Conservation (phyloP, 2,113 vertebrate genomes). For the Miniopterus natalensis region DNA sequence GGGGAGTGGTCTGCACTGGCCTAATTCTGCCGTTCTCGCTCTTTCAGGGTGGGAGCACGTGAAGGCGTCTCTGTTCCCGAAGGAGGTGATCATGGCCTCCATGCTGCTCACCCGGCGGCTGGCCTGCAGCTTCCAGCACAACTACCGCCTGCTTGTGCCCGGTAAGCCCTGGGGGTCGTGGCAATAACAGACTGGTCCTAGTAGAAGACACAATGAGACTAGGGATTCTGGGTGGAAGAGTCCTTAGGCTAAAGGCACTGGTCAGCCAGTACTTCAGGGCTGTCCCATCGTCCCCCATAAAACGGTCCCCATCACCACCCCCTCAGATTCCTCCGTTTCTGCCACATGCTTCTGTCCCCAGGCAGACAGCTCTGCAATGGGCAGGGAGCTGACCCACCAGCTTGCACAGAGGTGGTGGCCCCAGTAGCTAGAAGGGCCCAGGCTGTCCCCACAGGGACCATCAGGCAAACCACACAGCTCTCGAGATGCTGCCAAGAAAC, state of each 20-base stretch:
- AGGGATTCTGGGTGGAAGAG: neutral
- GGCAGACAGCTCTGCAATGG: neutral
- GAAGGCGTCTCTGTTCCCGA: slow-evolving; percentile 42
- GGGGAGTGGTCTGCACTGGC: neutral
- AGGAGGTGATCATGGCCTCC: slow-evolving; percentile 89
- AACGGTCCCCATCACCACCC: neutral
- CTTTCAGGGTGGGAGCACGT: slow-evolving; percentile 63
- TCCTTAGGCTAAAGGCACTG: neutral
- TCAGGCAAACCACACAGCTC: neutral
- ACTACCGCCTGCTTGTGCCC: slow-evolving; percentile 84
- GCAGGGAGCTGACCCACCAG: too few species aligned
- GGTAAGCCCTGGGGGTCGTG: slow-evolving; percentile 81
- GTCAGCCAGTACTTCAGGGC: neutral
- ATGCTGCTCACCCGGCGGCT: slow-evolving; percentile 91
- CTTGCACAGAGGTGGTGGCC: neutral
- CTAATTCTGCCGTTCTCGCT: slow-evolving; percentile 8
- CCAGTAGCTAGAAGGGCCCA: neutral
- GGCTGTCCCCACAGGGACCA: neutral
- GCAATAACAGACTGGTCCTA: neutral
- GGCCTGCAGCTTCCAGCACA: slow-evolving; percentile 88
- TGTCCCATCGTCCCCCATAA: neutral
- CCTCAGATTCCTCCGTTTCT: neutral
- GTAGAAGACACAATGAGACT: neutral
- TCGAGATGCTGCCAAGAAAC: neutral
- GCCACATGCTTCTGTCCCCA: neutral